Percentiles rank a stretch among this genome's conserved stretches.
phyloP scores from a whole-genome alignment of 2,797 vertebrate species.

The Acropternis orthonyx region DNA sequence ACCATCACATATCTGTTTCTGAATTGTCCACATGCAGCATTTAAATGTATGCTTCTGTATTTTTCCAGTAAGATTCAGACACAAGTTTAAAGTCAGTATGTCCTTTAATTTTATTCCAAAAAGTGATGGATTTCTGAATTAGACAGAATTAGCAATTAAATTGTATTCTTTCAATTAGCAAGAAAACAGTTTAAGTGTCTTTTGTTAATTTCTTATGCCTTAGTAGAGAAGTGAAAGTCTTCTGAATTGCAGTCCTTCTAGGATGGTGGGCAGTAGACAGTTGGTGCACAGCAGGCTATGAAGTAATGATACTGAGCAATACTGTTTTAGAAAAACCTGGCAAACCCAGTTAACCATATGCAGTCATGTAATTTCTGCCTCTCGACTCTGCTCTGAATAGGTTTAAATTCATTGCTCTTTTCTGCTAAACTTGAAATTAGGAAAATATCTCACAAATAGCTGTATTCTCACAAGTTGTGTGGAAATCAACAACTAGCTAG shows the following conservation, averaged over 20 bases:
- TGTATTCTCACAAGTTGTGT: neutral
- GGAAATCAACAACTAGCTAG: neutral
- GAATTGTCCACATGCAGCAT: neutral
- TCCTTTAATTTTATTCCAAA: neutral
- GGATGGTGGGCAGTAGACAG: conserved; percentile 1
- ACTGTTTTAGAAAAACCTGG: conserved; percentile 23
- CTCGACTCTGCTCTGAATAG: neutral
- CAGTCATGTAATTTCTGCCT: neutral
- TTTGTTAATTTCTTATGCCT: neutral
- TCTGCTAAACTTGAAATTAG: neutral
- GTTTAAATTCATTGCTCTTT: neutral
- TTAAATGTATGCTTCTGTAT: neutral
- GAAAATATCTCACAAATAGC: neutral
- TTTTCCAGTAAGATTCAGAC: neutral
- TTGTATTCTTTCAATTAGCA: neutral
- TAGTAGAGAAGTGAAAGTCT: neutral
- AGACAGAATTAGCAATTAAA: neutral
- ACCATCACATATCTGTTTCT: neutral
- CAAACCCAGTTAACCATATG: conserved; percentile 27
- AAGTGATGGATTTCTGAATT: neutral
- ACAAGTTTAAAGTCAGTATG: neutral
- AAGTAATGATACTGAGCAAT: conserved; percentile 1
- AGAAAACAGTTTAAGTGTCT: neutral
- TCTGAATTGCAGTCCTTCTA: neutral
- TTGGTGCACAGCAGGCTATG: conserved; percentile 52